These are phyloP conservation scores for Acanthococcus lagerstroemiae DNA, from an alignment of 2,888 invertebrate species.

Conservation along the genomic window DNA sequence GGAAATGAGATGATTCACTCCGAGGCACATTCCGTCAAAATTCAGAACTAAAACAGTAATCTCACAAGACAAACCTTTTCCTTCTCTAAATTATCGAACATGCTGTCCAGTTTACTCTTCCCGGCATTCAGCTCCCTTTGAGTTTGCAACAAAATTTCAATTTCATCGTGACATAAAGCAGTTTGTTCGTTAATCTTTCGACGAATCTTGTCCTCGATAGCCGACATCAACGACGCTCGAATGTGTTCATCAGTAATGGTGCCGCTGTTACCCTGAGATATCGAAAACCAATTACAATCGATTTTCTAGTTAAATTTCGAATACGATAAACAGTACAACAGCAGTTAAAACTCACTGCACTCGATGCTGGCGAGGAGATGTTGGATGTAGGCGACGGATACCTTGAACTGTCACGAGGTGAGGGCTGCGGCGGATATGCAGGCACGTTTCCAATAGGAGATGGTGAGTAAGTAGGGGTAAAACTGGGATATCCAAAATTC, in stretches of 20 bases:
- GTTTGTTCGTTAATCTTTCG: slow-evolving; percentile 79
- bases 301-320: too few relatives aligned
- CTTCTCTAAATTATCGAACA: slow-evolving; percentile 62
- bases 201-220: slow-evolving; percentile 87
- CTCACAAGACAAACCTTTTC: slow-evolving; percentile 48
- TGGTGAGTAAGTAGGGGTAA: slow-evolving; percentile 39
- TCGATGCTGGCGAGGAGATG: not conserved
- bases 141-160: slow-evolving; percentile 76
- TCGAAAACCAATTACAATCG: too few relatives aligned
- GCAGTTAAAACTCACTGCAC: not conserved
- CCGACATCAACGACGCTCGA: slow-evolving; percentile 82
- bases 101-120: slow-evolving; percentile 66
- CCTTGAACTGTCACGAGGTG: slow-evolving; percentile 18
- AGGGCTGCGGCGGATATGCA: slow-evolving; percentile 47
- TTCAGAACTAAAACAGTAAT: not conserved
- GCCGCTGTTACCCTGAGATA: slow-evolving; percentile 47
- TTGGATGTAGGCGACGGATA: slow-evolving; percentile 5
- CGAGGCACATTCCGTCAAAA: too few relatives aligned
- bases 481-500: not conserved
- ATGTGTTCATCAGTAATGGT: slow-evolving; percentile 95
- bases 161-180: slow-evolving; percentile 81
- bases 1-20: too few relatives aligned
- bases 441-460: slow-evolving; percentile 38
- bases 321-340: not conserved
- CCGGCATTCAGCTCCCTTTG: slow-evolving; percentile 79